These are phyloP conservation scores for Leuciscus idus DNA, from an alignment of 2,113 vertebrate species.

Conservation along the genomic window DNA sequence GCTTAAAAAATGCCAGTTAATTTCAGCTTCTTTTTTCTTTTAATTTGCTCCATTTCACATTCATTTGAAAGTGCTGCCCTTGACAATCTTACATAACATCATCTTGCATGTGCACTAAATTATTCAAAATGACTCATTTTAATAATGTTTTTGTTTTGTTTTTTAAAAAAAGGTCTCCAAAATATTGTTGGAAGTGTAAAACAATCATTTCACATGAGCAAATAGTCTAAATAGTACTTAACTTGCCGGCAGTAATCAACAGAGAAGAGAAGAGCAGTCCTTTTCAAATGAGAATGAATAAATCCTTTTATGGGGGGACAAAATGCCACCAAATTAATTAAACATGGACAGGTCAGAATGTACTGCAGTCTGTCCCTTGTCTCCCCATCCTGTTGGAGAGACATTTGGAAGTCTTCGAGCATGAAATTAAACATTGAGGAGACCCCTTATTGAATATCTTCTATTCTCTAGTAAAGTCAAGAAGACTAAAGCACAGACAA, in stretches of 20 bases:
- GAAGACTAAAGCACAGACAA: slow-evolving; percentile 49
- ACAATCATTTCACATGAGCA: not conserved
- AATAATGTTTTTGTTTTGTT: not conserved
- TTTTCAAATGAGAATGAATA: slow-evolving; percentile 38
- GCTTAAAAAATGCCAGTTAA: not conserved
- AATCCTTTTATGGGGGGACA: slow-evolving; percentile 54
- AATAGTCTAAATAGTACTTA: not conserved
- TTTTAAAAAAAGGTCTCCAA: not conserved
- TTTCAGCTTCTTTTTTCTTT: slow-evolving; percentile 1
- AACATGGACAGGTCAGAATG: slow-evolving; percentile 66
- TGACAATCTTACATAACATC: not conserved
- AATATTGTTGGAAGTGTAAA: not conserved
- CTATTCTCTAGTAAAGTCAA: slow-evolving; percentile 61
- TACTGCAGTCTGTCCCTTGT: slow-evolving; percentile 45
- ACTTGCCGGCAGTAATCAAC: slow-evolving; percentile 2
- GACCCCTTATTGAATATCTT: slow-evolving; percentile 76
- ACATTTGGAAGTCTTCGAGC: slow-evolving; percentile 75
- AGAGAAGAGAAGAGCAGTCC: slow-evolving; percentile 4
- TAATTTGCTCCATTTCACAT: not conserved
- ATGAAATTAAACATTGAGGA: slow-evolving; percentile 81
- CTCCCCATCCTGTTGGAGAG: slow-evolving; percentile 65
- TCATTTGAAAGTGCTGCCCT: slow-evolving; percentile 10
- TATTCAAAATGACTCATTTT: not conserved
- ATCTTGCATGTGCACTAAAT: not conserved
- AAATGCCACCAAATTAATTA: slow-evolving; percentile 71